phyloP scores from a whole-genome alignment of 1,140 invertebrate species.

The Drosophila funebris region DNA sequence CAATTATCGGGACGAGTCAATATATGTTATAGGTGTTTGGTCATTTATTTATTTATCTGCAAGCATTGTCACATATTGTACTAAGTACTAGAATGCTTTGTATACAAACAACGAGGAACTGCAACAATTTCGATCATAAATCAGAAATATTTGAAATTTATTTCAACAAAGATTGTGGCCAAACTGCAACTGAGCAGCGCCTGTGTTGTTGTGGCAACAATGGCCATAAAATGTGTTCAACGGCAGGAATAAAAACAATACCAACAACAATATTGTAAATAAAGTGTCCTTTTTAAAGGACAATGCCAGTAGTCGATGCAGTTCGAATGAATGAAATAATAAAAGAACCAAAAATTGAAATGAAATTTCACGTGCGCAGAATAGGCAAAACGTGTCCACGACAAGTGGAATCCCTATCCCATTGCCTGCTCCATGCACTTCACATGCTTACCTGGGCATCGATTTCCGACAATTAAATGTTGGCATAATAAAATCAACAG shows the following conservation, averaged over 20 bases:
- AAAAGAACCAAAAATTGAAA: slow-evolving; percentile 3
- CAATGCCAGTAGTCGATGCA: slow-evolving; percentile 13
- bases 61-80: slow-evolving; percentile 23
- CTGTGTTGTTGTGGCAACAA: slow-evolving; percentile 37
- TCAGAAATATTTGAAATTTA: slow-evolving; percentile 75
- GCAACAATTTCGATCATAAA: slow-evolving; percentile 55
- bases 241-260: slow-evolving; percentile 9
- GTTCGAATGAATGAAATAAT: neutral
- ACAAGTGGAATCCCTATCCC: neutral
- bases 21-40: neutral
- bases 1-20: neutral
- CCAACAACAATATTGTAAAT: slow-evolving; percentile 31
- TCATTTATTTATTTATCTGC: slow-evolving; percentile 39
- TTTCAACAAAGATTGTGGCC: slow-evolving; percentile 71
- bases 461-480: slow-evolving; percentile 81
- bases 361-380: slow-evolving; percentile 56
- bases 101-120: neutral
- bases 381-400: slow-evolving; percentile 75
- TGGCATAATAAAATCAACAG: slow-evolving; percentile 82
- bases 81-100: slow-evolving; percentile 15
- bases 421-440: neutral
- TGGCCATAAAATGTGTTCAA: slow-evolving; percentile 63
- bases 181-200: slow-evolving; percentile 17
- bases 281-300: slow-evolving; percentile 69
- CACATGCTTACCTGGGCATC: slow-evolving; percentile 72